Conservation (phyloP, 2,888 invertebrate genomes). For the Hydropsyche betteni region DNA sequence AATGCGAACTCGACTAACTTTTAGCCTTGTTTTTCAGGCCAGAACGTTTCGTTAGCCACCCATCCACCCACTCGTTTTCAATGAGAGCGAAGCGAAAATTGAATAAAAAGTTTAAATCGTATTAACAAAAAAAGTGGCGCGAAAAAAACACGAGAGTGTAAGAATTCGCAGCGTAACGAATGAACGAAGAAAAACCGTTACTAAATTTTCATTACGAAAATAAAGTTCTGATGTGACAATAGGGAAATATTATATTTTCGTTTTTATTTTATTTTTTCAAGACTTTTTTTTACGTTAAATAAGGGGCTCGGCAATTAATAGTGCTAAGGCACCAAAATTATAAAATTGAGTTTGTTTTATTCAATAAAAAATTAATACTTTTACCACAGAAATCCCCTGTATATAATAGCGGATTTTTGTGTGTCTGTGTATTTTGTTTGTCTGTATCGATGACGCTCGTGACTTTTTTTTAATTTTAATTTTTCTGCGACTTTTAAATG, state of each 20-base stretch:
- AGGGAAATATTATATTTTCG: not conserved
- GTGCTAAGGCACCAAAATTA: too few relatives aligned
- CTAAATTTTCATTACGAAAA: conserved; percentile 1
- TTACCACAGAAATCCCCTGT: too few relatives aligned
- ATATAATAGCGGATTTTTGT: too few relatives aligned
- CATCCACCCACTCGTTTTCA: not conserved
- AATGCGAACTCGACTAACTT: too few relatives aligned
- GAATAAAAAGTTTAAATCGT: conserved; percentile 25
- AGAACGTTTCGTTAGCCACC: not conserved
- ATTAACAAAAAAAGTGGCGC: not conserved
- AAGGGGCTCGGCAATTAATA: too few relatives aligned
- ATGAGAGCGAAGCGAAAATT: not conserved
- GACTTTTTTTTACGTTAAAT: not conserved
- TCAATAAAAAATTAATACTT: too few relatives aligned
- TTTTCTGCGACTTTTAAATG: too few relatives aligned
- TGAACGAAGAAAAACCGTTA: not conserved
- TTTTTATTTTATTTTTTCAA: not conserved
- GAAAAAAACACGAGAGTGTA: conserved; percentile 13
- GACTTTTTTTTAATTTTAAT: too few relatives aligned
- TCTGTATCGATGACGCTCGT: too few relatives aligned
- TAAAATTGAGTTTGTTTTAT: too few relatives aligned
- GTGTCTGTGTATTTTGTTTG: too few relatives aligned
- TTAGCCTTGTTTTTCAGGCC: too few relatives aligned
- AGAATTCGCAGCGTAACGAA: not conserved
- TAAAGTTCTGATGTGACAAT: not conserved